Evolutionary conservation across 2,888 invertebrate genomes (phyloP).

Genomic region (Maniola hyperantus): DNA sequence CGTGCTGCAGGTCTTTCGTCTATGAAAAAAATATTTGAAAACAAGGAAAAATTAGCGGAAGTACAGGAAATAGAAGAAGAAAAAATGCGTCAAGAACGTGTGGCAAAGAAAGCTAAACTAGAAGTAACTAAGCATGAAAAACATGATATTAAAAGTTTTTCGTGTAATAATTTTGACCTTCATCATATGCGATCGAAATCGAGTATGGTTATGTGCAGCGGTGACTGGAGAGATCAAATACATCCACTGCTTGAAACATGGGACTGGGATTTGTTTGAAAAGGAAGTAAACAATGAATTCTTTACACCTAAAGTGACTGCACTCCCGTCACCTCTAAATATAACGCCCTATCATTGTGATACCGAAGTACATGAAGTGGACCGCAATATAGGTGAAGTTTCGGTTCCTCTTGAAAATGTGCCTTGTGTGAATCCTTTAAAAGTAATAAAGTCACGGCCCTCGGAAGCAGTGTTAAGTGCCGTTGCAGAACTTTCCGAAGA

Average conservation of each 20-base stretch:
- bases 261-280: conserved; percentile 85
- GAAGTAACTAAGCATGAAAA: conserved; percentile 74
- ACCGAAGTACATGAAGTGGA: conserved; percentile 78
- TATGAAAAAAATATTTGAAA: conserved; percentile 89
- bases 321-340: conserved; percentile 76
- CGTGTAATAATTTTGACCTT: conserved; percentile 72
- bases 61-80: conserved; percentile 82
- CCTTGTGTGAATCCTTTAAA: conserved; percentile 84
- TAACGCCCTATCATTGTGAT: conserved; percentile 75
- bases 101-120: conserved; percentile 70
- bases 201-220: conserved; percentile 74
- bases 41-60: conserved; percentile 87
- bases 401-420: conserved; percentile 82
- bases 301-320: conserved; percentile 69
- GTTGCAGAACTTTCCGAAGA: conserved; percentile 81
- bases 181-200: conserved; percentile 79
- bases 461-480: conserved; percentile 68
- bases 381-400: conserved; percentile 76
- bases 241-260: conserved; percentile 85
- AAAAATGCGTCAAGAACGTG: conserved; percentile 67
- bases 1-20: conserved; percentile 85
- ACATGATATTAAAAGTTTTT: conserved; percentile 74
- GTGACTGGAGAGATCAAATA: conserved; percentile 84
- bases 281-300: conserved; percentile 76
- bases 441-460: conserved; percentile 78